A percentile compares a stretch with the other conserved stretches of the same genome.
These are phyloP conservation scores for Enteromius viviparus DNA, from an alignment of 2,797 vertebrate genomes.

Conservation along the genomic window DNA sequence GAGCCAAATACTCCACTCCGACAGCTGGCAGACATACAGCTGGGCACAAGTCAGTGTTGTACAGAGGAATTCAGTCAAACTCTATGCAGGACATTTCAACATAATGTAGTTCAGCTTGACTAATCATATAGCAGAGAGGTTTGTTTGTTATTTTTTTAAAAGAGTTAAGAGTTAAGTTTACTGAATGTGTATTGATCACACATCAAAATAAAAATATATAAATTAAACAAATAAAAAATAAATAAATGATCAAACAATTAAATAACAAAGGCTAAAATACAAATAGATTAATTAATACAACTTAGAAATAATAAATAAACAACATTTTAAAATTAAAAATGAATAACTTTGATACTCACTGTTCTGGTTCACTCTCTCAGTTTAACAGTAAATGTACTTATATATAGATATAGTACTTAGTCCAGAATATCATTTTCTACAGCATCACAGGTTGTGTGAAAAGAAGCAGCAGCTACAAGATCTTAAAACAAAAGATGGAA, in stretches of 20 bases:
- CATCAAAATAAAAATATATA: not conserved
- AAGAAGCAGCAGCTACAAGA: conserved; percentile 71
- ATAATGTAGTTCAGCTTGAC: not conserved
- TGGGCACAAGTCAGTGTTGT: conserved; percentile 1
- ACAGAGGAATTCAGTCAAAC: conserved; percentile 1
- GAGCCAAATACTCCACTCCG: conserved; percentile 37
- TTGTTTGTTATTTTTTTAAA: not conserved
- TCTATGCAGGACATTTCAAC: not conserved
- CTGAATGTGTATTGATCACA: not conserved
- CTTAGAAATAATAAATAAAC: not conserved
- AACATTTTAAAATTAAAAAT: not conserved
- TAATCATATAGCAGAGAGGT: not conserved
- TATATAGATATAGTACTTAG: not conserved
- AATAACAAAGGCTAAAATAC: not conserved
- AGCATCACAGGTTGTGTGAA: conserved; percentile 56
- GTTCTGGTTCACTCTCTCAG: not conserved
- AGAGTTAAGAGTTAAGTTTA: not conserved
- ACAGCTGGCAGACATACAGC: conserved; percentile 39
- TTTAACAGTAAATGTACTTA: not conserved
- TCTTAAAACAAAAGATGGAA: conserved; percentile 55
- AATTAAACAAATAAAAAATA: not conserved
- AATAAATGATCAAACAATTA: not conserved
- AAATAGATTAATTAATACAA: not conserved
- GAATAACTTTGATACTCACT: not conserved
- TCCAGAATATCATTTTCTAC: conserved; percentile 1